Evolutionary conservation across 2,797 vertebrate genomes (phyloP).

Genomic region (Trachurus trachurus): DNA sequence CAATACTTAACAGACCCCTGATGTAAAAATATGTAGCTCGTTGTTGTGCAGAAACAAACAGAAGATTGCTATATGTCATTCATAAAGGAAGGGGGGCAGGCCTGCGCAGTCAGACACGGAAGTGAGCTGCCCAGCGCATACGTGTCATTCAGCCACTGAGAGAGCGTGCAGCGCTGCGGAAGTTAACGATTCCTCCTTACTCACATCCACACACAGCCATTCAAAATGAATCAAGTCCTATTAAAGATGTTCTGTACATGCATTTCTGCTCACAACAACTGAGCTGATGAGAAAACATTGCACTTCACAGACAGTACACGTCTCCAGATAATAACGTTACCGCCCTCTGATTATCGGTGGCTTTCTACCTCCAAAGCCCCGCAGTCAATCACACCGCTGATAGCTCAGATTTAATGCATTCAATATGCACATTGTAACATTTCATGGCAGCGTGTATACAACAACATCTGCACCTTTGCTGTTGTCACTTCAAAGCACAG

Average conservation of each 20-base stretch:
- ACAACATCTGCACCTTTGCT: neutral
- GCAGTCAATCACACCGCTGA: slow-evolving; percentile 1
- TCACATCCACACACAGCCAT: neutral
- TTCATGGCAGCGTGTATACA: neutral
- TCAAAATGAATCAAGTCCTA: neutral
- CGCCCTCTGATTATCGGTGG: neutral
- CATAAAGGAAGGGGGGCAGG: slow-evolving; percentile 30
- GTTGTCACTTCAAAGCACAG: neutral
- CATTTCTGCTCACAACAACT: neutral
- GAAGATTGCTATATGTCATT: slow-evolving; percentile 8
- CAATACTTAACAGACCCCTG: rapidly evolving
- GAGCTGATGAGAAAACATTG: neutral
- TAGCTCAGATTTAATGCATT: slow-evolving; percentile 2
- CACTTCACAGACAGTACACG: neutral
- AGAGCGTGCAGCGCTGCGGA: slow-evolving; percentile 75
- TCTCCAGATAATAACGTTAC: neutral
- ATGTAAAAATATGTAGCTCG: rapidly evolving
- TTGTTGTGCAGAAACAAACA: neutral
- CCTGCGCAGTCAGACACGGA: slow-evolving; percentile 78
- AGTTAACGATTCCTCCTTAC: slow-evolving; percentile 54
- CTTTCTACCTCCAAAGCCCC: slow-evolving; percentile 17
- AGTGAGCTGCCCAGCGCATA: slow-evolving; percentile 83
- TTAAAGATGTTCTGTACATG: rapidly evolving
- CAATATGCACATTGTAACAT: neutral
- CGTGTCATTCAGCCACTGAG: slow-evolving; percentile 88